Conservation (phyloP, 2,113 vertebrate species). For the Stigmatopora argus region DNA sequence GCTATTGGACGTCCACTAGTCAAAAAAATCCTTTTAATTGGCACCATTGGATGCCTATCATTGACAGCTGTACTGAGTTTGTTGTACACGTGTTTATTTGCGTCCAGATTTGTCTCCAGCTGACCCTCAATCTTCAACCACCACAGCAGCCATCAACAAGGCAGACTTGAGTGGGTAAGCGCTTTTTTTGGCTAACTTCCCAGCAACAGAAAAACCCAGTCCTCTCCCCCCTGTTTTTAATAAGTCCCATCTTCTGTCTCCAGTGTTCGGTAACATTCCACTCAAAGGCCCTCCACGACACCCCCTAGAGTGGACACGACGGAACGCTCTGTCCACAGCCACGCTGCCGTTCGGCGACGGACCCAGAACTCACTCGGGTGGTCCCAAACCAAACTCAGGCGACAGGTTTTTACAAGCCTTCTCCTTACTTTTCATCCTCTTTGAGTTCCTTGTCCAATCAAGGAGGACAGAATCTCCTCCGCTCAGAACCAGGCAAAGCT, state of each 20-base stretch:
- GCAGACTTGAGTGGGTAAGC: constrained; percentile 66
- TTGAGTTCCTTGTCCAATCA: constrained; percentile 60
- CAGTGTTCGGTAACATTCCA: constrained; percentile 86
- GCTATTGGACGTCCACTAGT: too few species aligned
- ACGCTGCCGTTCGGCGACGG: constrained; percentile 26
- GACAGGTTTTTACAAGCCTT: constrained; percentile 36
- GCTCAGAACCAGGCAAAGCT: constrained; percentile 35
- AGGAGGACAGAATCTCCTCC: constrained; percentile 25
- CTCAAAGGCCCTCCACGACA: constrained; percentile 86
- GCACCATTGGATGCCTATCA: background rate
- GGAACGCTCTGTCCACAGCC: constrained; percentile 44
- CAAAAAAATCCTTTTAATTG: too few species aligned
- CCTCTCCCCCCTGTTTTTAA: background rate
- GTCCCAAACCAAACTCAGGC: constrained; percentile 59
- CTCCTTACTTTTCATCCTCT: constrained; percentile 52
- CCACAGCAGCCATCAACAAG: constrained; percentile 34
- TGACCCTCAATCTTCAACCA: constrained; percentile 31
- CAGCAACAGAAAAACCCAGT: background rate
- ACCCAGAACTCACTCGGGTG: constrained; percentile 55
- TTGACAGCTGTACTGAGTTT: background rate
- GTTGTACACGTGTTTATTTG: constrained; percentile 6
- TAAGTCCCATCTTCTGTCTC: constrained; percentile 23
- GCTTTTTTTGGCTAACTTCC: background rate
- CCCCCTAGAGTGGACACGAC: constrained; percentile 91
- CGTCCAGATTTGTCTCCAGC: constrained; percentile 38